Percentiles rank a stretch among this genome's conserved stretches.
Evolutionary conservation across 37 sponge, comb jelly and placozoan species (phyloP).

Genomic region (Oopsacas minuta): DNA sequence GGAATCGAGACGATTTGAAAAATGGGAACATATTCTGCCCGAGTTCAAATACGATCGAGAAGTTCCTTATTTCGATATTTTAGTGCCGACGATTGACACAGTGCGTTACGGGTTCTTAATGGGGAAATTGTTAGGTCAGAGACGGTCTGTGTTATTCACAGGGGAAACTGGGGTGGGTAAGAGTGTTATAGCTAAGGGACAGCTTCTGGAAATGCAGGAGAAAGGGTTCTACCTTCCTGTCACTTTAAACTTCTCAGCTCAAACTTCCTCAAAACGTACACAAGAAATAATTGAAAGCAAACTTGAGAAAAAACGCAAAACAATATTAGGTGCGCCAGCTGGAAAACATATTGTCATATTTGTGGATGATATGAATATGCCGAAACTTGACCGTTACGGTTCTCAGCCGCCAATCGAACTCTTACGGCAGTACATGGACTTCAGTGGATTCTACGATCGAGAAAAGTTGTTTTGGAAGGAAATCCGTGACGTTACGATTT

Average conservation of each 20-base stretch:
- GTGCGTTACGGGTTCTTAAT: slow-evolving; percentile 81
- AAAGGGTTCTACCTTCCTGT: slow-evolving; percentile 52
- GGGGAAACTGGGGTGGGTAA: slow-evolving; percentile 97
- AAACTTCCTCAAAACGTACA: slow-evolving; percentile 81
- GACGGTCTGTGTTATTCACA: slow-evolving; percentile 81
- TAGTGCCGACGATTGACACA: slow-evolving; percentile 96
- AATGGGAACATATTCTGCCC: slow-evolving; percentile 88
- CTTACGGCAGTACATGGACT: slow-evolving; percentile 86
- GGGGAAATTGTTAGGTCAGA: slow-evolving; percentile 63
- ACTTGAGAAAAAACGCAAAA: slow-evolving; percentile 95
- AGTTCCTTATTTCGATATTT: slow-evolving; percentile 84
- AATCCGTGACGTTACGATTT: slow-evolving; percentile 82
- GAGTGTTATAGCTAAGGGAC: slow-evolving; percentile 85
- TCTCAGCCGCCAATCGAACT: slow-evolving; percentile 98
- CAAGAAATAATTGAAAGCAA: slow-evolving; percentile 96
- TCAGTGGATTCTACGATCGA: slow-evolving; percentile 93
- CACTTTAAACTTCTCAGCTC: slow-evolving; percentile 93
- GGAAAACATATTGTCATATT: slow-evolving; percentile 84
- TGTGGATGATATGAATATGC: slow-evolving; percentile 99
- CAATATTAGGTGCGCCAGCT: slow-evolving; percentile 87
- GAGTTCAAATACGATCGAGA: slow-evolving; percentile 58
- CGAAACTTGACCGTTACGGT: slow-evolving; percentile 97
- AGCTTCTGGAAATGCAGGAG: slow-evolving; percentile 51
- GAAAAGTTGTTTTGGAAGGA: slow-evolving; percentile 98
- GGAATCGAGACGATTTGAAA: slow-evolving; percentile 51